Conservation (phyloP, 2,888 invertebrate genomes). For the Vandiemenella viatica region DNA sequence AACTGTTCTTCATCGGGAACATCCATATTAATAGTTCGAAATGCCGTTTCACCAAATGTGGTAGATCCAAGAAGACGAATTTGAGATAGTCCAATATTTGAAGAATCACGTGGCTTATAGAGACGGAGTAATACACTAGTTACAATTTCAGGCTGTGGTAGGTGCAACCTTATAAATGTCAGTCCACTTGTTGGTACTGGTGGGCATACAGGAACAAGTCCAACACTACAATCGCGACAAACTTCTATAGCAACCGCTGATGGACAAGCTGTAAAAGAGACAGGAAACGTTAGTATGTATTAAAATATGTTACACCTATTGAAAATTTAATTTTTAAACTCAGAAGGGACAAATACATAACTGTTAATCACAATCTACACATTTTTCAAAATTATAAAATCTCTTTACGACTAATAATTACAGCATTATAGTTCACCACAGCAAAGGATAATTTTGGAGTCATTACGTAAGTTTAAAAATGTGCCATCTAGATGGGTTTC, state of each 20-base stretch:
- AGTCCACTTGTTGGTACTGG: slow-evolving; percentile 77
- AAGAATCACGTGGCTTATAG: slow-evolving; percentile 78
- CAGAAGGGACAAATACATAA: no score
- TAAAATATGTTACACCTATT: no score
- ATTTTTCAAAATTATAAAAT: no score
- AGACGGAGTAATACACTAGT: slow-evolving; percentile 62
- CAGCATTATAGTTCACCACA: no score
- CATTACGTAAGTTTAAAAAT: no score
- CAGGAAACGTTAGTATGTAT: no score
- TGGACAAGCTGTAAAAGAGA: slow-evolving; percentile 51
- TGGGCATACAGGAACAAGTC: slow-evolving; percentile 67
- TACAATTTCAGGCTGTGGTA: slow-evolving; percentile 72
- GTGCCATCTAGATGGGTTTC: no score
- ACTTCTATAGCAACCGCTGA: slow-evolving; percentile 77
- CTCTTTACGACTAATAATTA: no score
- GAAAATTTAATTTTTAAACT: no score
- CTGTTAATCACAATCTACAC: no score
- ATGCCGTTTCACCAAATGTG: slow-evolving; percentile 50
- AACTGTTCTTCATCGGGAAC: slow-evolving; percentile 37
- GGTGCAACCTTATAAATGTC: slow-evolving; percentile 69
- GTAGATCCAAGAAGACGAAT: slow-evolving; percentile 71
- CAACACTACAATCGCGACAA: slow-evolving; percentile 61
- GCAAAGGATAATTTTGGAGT: no score
- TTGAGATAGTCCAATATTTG: slow-evolving; percentile 77
- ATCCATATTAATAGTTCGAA: slow-evolving; percentile 27